Evolutionary conservation across 2,797 vertebrate genomes (phyloP), one percentile per base, ranked within the genome.

Genomic region (Prionace glauca): DNA sequence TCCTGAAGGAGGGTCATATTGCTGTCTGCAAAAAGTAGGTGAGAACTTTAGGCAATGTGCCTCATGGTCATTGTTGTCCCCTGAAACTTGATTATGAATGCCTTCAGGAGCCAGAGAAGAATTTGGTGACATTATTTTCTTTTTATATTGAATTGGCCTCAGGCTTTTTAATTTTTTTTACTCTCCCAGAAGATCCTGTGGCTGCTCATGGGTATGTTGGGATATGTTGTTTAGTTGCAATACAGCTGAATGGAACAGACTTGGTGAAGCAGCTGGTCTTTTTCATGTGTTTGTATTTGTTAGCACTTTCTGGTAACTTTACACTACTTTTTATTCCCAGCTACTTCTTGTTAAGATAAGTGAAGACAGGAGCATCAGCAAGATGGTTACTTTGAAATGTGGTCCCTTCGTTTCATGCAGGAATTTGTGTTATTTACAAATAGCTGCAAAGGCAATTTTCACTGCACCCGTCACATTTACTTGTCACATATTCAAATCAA

Each of bases 401-500:
- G 29, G 71, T 26, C 74, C 93, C 72, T 95, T 74, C 14, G 26
- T 71, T 29, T 71, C n/a, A 94, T 8, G 26, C 45, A 72, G 69
- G 50, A 74, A 45, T 72, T 94, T 12, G 26, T 11, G 41, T 22
- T 29, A 74, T 72, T 94, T 72, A 45, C 41, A 94, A 94, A 50
- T 94, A 67, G 41, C 26, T 94, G 92, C 20, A 29, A 94, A 29
- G 29, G 41, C 2, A 56, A 32, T 94, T 72, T 74, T 29, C 93
- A 94, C 11, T 56, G 69, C 69, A 90, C 56, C 32, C 56, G 56
- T 90, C 87, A 90, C n/a, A 67, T 92, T 92, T 67, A 92, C 32
- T 67, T 67, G n/a, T 24, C 2, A 24, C 32, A 20, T 50, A 94
- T 56, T 94, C 41, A 72, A 72, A 94, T 72, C 36, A 2, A 69